Evolutionary conservation across 2,113 vertebrate genomes (phyloP), one percentile per base, ranked within the genome.

Genomic region (Lagenorhynchus albirostris): DNA sequence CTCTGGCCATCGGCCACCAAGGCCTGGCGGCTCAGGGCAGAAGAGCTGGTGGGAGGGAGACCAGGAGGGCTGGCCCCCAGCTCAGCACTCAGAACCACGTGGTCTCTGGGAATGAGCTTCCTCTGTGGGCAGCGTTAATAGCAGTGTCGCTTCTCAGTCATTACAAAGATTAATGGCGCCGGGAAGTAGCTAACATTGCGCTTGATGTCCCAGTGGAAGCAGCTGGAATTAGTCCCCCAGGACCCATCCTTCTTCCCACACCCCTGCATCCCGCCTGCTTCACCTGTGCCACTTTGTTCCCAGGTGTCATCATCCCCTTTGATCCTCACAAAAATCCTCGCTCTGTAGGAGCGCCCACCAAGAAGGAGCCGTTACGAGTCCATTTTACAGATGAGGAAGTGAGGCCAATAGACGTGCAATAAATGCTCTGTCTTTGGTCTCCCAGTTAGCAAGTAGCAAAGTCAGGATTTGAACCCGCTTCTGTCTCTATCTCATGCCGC

Each of bases 131-230:
- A 21, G 13, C 12, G 18, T 18, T 36, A 18, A n/a, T 25, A 6
- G 5, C 1, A 23, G 17, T 0, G 8, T 31, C 13, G 0, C 31
- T 29, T 47, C 33, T 33, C 14, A 9, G 8, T 55, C 0, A 8
- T 11, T 0, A 13, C 18, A 50, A 18, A 4, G 76, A 18, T 14
- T 0, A 10, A 1, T 1, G 10, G 3, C 9, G 0, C 1, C 7
- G 1, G 1, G 0, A 31, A 68, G 63, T 68, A 4, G 65, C 74
- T n/a, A 4, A 15, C 1, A 0, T 0, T 4, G 10, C 6, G 6
- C 53, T 47, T 7, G 53, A 31, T 26, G 1, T 60, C 26, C 3
- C 13, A 4, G 21, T 2, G 13, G 23, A 31, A 63, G 23, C 58
- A 21, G 73, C 21, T 11, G 33, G 23, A 11, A 9, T 60, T 71